Evolutionary conservation across 2,888 invertebrate genomes (phyloP).

Genomic region (Hypercompe scribonia): DNA sequence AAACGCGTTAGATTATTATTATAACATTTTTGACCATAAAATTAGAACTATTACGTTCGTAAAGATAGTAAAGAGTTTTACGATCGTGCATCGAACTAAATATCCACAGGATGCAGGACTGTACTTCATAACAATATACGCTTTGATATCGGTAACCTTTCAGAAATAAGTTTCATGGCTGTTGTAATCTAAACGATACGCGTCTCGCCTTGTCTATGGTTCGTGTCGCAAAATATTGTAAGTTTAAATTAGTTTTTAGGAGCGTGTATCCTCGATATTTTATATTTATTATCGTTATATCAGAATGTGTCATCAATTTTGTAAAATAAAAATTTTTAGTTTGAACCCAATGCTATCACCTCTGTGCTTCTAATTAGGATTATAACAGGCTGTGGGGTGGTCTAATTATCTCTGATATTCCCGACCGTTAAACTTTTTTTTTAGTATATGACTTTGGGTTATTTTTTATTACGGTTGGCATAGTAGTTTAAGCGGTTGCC

Average conservation of each 20-base stretch:
- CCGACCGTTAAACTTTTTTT: too few species aligned
- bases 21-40: slow-evolving; percentile 77
- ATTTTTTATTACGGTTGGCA: too few species aligned
- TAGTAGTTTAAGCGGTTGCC: too few species aligned
- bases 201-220: not conserved
- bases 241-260: not conserved
- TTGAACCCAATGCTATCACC: not conserved
- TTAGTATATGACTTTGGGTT: too few species aligned
- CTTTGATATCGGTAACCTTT: slow-evolving; percentile 53
- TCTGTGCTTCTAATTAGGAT: not conserved
- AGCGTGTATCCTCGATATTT: not conserved
- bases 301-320: too few species aligned
- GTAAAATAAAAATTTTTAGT: too few species aligned
- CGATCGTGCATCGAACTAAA: slow-evolving; percentile 79
- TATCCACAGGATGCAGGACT: slow-evolving; percentile 76
- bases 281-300: not conserved
- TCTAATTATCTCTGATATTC: not conserved
- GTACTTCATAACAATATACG: slow-evolving; percentile 69
- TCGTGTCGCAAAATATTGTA: not conserved
- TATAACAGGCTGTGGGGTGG: not conserved
- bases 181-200: slow-evolving; percentile 16
- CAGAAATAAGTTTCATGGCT: slow-evolving; percentile 19
- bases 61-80: slow-evolving; percentile 83
- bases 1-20: slow-evolving; percentile 72
- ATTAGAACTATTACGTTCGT: slow-evolving; percentile 70